These are phyloP conservation scores for Plecotus auritus DNA, from an alignment of 2,113 vertebrate species.

Conservation along the genomic window DNA sequence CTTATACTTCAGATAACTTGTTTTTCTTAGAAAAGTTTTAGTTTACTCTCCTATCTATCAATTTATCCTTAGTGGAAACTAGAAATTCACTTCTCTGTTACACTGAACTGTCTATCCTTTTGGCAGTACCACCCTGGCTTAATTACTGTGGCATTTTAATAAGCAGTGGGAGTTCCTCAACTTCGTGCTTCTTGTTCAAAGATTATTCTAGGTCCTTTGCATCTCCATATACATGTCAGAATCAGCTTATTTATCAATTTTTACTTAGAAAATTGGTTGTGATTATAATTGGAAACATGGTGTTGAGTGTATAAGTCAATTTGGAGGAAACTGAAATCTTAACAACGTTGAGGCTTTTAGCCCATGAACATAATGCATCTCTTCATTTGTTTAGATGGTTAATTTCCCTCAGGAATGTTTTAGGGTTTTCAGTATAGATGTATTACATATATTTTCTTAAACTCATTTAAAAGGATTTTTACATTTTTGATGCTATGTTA, in stretches of 20 bases:
- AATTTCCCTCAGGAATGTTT: background rate
- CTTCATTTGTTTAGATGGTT: background rate
- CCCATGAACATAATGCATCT: background rate
- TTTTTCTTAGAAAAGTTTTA: constrained; percentile 34
- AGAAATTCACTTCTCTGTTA: background rate
- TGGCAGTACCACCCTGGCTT: background rate
- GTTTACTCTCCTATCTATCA: background rate
- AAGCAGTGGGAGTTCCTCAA: background rate
- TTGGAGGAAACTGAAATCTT: constrained; percentile 3
- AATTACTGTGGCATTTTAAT: background rate
- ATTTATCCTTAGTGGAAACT: background rate
- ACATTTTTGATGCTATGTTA: background rate
- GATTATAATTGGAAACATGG: background rate
- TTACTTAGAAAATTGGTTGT: background rate
- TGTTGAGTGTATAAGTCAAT: background rate
- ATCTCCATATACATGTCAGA: background rate
- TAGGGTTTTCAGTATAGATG: background rate
- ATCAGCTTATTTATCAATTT: background rate
- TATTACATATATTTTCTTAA: background rate
- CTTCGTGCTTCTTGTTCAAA: background rate
- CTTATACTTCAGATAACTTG: background rate
- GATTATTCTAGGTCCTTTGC: background rate
- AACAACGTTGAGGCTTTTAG: background rate
- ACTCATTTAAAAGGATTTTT: background rate
- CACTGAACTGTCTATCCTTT: background rate